Percentiles rank a stretch among this genome's conserved stretches.
phyloP scores from a whole-genome alignment of 2,888 invertebrate genomes.

The Polydrusus tereticollis region DNA sequence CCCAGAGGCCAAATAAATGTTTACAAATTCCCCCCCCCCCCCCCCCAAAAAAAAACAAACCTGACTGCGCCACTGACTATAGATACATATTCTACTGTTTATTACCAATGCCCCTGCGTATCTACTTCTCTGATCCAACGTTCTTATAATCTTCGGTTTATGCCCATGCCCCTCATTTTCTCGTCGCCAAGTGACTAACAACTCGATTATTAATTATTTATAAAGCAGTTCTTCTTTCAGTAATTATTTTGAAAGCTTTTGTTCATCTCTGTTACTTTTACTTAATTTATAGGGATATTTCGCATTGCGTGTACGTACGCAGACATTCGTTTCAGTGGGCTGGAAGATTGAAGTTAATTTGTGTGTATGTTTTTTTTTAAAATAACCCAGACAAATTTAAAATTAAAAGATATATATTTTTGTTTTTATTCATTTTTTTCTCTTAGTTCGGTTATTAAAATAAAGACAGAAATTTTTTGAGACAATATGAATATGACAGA shows the following conservation, averaged over 20 bases:
- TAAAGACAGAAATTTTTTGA: too few species aligned
- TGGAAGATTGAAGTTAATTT: background rate
- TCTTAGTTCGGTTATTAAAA: too few species aligned
- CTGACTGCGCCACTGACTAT: too few species aligned
- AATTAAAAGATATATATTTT: too few species aligned
- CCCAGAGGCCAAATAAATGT: too few species aligned
- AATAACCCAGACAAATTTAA: too few species aligned
- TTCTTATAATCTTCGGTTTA: conserved; percentile 36
- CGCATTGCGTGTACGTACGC: conserved; percentile 49
- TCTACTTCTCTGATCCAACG: conserved; percentile 36
- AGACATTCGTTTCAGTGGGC: background rate
- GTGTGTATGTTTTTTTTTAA: background rate
- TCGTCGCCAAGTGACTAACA: conserved; percentile 62
- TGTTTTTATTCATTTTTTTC: too few species aligned
- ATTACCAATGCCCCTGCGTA: background rate
- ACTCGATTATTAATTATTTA: conserved; percentile 63
- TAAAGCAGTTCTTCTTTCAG: conserved; percentile 59
- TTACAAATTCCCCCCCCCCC: too few species aligned
- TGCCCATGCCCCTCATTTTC: conserved; percentile 38
- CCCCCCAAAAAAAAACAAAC: too few species aligned
- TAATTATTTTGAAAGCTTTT: conserved; percentile 63
- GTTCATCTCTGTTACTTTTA: conserved; percentile 58
- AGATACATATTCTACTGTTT: too few species aligned
- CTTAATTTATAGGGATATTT: conserved; percentile 58
- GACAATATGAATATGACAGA: too few species aligned